phyloP scores from a whole-genome alignment of 2,113 vertebrate genomes.

The Mormyrus iriodes region DNA sequence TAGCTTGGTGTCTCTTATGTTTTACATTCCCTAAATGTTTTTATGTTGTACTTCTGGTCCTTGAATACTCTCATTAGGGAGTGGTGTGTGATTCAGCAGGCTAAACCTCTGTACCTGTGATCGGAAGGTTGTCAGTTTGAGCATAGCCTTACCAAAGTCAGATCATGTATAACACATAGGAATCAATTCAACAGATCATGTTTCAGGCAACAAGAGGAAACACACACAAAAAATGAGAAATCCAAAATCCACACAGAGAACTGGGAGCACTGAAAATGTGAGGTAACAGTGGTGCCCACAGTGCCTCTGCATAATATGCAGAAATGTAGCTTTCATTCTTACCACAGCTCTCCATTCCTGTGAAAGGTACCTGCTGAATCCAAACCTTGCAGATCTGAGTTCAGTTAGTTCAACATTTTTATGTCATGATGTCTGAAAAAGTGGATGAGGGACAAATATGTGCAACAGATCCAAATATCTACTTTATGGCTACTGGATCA shows the following conservation, averaged over 20 bases:
- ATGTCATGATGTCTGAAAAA: neutral
- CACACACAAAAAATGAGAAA: neutral
- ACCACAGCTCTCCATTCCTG: neutral
- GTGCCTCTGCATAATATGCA: neutral
- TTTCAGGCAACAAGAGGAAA: neutral
- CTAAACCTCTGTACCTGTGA: too few species aligned
- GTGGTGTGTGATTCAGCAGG: too few species aligned
- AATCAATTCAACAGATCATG: neutral
- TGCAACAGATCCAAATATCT: neutral
- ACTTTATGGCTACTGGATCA: neutral
- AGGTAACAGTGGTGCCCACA: neutral
- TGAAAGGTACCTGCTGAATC: neutral
- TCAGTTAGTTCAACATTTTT: constrained; percentile 1
- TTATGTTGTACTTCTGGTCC: too few species aligned
- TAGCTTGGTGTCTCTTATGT: too few species aligned
- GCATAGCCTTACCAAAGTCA: too few species aligned
- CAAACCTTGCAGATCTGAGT: neutral
- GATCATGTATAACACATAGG: neutral
- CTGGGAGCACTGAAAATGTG: neutral
- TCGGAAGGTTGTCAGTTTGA: too few species aligned
- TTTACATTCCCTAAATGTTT: too few species aligned
- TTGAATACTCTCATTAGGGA: too few species aligned
- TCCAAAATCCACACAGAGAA: neutral
- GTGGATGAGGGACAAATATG: neutral
- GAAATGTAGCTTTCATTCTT: neutral